Evolutionary conservation across 2,113 vertebrate species (phyloP), one percentile per base, ranked within the genome.

Genomic region (Chaetura pelagica): DNA sequence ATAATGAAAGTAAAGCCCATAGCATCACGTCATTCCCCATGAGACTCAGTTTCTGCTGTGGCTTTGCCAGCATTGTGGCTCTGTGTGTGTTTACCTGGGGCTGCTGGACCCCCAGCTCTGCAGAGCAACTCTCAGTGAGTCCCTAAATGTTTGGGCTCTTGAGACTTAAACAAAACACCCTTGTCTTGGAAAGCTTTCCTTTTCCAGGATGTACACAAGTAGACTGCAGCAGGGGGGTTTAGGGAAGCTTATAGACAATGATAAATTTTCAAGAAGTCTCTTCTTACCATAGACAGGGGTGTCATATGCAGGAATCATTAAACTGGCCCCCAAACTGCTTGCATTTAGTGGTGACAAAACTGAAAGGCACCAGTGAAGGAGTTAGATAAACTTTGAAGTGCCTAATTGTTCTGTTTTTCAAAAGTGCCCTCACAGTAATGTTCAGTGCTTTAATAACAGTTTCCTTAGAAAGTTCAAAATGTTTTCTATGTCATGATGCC

Each of bases 381-480:
- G 81, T 95, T 85, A 91, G 87, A 89, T 92, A 80, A 92, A 93
- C 93, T 88, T 38, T 91, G 64, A 75, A 94, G 85, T 88, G 71
- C 89, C 72, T 96, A 72, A 96, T 95, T 93, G 93, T 94, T 96
- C 84, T 95, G 93, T 95, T 95, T 95, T 92, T 75, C 72, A 58
- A 88, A 48, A 4, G 35, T 23, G 8, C 68, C 87, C 91, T 93
- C 35, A 4, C 92, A 34, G 86, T 75, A 92, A 90, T 18, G 81
- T 55, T 76, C 87, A 79, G 44, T 10, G 44, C 83, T 95, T 96
- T 80, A 95, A 51, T 84, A 89, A 67, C 80, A 55, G 72, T 75
- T 95, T 94, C 90, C 96, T 97, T 92, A 96, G 93, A 93, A 96
- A 95, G 94, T 87, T 90, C 93, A 93, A 64, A 77, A 64, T 95